Conservation (phyloP, 2,888 invertebrate genomes). For the Eilema caniola region DNA sequence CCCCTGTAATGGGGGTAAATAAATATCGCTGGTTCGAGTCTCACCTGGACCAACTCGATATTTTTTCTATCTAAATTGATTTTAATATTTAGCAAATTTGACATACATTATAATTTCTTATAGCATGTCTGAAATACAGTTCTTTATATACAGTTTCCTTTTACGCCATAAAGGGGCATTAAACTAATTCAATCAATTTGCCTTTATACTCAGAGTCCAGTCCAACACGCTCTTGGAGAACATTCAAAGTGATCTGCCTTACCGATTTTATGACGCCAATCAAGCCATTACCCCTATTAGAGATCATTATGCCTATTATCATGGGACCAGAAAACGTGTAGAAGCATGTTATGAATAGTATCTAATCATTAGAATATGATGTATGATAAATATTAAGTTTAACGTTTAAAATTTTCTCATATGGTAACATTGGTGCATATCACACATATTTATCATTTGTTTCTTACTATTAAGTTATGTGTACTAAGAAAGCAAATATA, state of each 20-base stretch:
- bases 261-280: conserved; percentile 77
- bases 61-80: no score
- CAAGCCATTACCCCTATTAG: conserved; percentile 76
- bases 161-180: conserved; percentile 47
- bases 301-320: conserved; percentile 72
- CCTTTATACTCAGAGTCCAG: conserved; percentile 43
- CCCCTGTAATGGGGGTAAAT: no score
- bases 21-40: no score
- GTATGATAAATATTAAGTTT: not conserved
- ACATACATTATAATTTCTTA: no score
- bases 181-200: conserved; percentile 69
- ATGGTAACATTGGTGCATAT: not conserved
- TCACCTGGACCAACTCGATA: no score
- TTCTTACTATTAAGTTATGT: no score
- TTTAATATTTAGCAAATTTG: no score
- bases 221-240: conserved; percentile 26
- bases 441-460: no score
- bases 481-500: no score
- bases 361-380: conserved; percentile 56
- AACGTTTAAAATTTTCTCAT: not conserved
- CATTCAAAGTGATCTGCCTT: conserved; percentile 34
- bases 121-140: not conserved
- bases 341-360: conserved; percentile 61
- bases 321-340: conserved; percentile 61
- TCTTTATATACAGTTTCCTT: not conserved